These are phyloP conservation scores for Berghia stephanieae DNA, from an alignment of 1,140 invertebrate species.

Conservation along the genomic window DNA sequence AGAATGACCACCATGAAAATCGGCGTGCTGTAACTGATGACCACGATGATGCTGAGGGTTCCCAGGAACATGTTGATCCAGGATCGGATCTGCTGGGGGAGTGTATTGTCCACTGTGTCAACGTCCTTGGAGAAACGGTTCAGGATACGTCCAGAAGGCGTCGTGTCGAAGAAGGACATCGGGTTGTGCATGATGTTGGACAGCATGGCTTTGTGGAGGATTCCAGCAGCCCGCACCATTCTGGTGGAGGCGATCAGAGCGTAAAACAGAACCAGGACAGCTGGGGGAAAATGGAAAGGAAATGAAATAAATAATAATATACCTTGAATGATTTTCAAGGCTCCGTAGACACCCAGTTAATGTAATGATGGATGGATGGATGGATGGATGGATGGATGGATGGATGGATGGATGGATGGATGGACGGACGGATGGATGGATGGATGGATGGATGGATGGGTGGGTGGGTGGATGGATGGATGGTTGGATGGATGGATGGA, in stretches of 20 bases:
- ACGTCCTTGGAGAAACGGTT: slow-evolving; percentile 69
- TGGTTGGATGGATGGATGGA: too few relatives aligned
- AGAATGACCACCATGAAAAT: slow-evolving; percentile 84
- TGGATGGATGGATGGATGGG: too few relatives aligned
- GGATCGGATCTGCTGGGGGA: slow-evolving; percentile 47
- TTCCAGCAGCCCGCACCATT: slow-evolving; percentile 73
- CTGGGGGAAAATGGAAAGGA: slow-evolving; percentile 31
- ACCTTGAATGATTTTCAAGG: neutral
- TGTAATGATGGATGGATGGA: neutral
- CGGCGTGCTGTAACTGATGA: slow-evolving; percentile 69
- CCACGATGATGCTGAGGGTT: slow-evolving; percentile 23
- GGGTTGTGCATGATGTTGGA: slow-evolving; percentile 69
- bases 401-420: too few relatives aligned
- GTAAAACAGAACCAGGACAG: slow-evolving; percentile 44
- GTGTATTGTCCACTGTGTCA: slow-evolving; percentile 53
- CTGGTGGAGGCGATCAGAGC: slow-evolving; percentile 39
- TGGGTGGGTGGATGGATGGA: too few relatives aligned
- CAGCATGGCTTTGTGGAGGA: slow-evolving; percentile 81
- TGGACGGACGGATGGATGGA: too few relatives aligned
- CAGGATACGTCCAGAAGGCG: slow-evolving; percentile 71
- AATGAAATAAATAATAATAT: neutral
- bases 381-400: too few relatives aligned
- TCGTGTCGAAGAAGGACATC: slow-evolving; percentile 75
- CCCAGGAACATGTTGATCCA: slow-evolving; percentile 43
- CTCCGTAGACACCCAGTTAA: neutral